Evolutionary conservation across 2,888 invertebrate species (phyloP), one percentile per base, ranked within the genome.

Genomic region (Caenorhabditis becei): DNA sequence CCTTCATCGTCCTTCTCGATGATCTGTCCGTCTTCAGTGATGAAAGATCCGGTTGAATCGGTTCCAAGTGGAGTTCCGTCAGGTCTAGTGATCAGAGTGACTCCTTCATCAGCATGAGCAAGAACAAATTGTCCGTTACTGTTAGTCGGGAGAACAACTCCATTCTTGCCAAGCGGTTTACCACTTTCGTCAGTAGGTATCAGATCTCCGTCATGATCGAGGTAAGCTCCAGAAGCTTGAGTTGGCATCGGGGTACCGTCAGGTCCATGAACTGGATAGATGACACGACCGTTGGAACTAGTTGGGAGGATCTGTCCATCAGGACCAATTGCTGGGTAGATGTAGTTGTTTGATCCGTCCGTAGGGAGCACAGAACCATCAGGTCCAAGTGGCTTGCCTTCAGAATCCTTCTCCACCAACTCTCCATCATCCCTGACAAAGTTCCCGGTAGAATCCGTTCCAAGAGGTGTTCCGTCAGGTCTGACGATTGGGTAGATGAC

Each of bases 231-330:
- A 41, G 65, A 35, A n/a, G 41, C 67, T 56, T 83, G 77, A 32
- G 83, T 84, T 59, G 77, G 77, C 56, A 77, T 32, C 32, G 75
- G 67, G 54, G 75, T 59, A 37, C 77, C 77, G 41, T 77, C 77
- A 51, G 77, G 69, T 14, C 26, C 47, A 10, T 51, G 58, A 28
- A 66, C 74, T 37, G 83, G 77, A 37, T 83, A 65, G 51, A 80
- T 74, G 32, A 62, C 44, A 7, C 70, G 75, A 54, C 83, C 86
- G 28, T 56, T 23, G 0, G 41, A 26, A 49, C 80, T 79, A 8
- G 82, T 82, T 32, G 81, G 77, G 32, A 86, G 67, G 11, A 70
- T 75, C 63, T 59, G 28, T 8, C 82, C 83, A 35, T 86, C 86
- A 11, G 84, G 83, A 16, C 67, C 66, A 77, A 53, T 71, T 2